Conservation (phyloP, 2,797 vertebrate genomes). For the Propithecus deckenii region DNA sequence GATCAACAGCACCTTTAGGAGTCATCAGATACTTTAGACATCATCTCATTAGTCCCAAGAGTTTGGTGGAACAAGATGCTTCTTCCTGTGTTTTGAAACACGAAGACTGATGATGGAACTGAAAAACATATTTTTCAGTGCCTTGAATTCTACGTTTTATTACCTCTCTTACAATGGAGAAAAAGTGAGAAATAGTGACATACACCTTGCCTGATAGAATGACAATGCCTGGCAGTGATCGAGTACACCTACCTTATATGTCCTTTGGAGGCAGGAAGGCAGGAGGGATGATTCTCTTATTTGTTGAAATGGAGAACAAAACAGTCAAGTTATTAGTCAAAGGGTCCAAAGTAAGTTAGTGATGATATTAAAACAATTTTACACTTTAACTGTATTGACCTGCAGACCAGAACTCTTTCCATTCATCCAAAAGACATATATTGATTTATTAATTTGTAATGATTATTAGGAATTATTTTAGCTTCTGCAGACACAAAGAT, state of each 20-base stretch:
- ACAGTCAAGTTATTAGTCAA: background rate
- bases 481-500: background rate
- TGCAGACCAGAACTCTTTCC: background rate
- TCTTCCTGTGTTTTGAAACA: slow-evolving; percentile 33
- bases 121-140: background rate
- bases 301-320: background rate
- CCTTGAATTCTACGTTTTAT: background rate
- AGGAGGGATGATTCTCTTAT: background rate
- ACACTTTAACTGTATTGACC: background rate
- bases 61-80: background rate
- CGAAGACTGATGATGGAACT: background rate
- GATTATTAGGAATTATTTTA: background rate
- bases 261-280: background rate
- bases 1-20: background rate
- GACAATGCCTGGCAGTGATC: background rate
- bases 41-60: background rate
- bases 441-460: background rate
- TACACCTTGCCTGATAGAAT: background rate
- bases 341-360: background rate
- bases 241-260: background rate
- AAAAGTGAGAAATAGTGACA: background rate
- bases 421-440: background rate
- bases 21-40: background rate
- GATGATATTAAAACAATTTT: background rate
- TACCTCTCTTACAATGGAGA: background rate